These are phyloP conservation scores for Chaetodon trifascialis DNA, from an alignment of 2,113 vertebrate genomes.

Conservation along the genomic window DNA sequence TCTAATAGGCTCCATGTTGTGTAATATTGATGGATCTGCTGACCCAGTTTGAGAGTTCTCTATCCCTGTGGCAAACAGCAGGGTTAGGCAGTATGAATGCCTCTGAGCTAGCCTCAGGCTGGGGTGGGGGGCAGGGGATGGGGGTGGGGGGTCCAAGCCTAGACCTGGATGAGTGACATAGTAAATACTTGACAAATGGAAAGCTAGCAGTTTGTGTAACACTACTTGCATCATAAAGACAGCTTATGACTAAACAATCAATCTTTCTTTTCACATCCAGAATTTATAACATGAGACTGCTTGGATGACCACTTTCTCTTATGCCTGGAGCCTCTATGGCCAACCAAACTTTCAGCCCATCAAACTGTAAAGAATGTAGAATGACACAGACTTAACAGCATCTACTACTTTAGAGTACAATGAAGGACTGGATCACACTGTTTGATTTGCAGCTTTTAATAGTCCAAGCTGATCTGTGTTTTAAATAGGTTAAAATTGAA, in stretches of 20 bases:
- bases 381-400: neutral
- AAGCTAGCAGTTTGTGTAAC: constrained; percentile 10
- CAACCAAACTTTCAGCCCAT: neutral
- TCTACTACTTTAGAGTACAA: neutral
- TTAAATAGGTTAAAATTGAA: neutral
- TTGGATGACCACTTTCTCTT: neutral
- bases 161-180: constrained; percentile 25
- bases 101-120: constrained; percentile 68
- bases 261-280: neutral
- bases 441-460: neutral
- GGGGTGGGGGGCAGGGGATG: neutral
- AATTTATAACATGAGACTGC: neutral
- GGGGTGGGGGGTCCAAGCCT: constrained; percentile 36
- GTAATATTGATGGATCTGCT: constrained; percentile 70
- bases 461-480: neutral
- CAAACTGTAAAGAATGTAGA: neutral
- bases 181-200: constrained; percentile 36
- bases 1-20: constrained; percentile 62
- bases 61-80: constrained; percentile 58
- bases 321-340: neutral
- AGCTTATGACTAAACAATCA: neutral
- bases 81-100: constrained; percentile 67
- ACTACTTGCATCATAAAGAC: constrained; percentile 9
- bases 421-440: neutral
- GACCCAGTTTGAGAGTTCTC: constrained; percentile 69